These are phyloP conservation scores for Drosophila merina DNA, from an alignment of 2,888 invertebrate genomes.

Conservation along the genomic window DNA sequence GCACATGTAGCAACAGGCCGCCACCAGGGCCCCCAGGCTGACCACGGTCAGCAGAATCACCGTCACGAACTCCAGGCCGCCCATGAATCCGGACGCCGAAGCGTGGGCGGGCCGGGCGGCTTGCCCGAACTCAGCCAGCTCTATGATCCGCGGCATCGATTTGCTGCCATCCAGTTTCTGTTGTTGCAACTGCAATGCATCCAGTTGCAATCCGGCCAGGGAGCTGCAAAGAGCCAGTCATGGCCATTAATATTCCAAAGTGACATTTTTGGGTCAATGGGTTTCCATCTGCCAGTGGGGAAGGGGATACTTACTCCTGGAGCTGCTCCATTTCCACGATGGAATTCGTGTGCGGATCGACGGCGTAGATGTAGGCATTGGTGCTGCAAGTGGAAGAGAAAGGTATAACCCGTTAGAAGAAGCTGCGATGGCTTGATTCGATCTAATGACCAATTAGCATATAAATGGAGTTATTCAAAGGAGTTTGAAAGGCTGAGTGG, in stretches of 20 bases:
- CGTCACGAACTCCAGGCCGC: constrained; percentile 91
- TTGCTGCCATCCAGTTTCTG: constrained; percentile 75
- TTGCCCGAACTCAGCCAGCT: constrained; percentile 84
- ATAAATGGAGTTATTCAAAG: neutral
- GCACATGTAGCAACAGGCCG: constrained; percentile 91
- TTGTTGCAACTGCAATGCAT: constrained; percentile 68
- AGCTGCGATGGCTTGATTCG: neutral
- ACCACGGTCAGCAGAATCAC: constrained; percentile 92
- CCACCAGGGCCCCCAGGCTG: constrained; percentile 91
- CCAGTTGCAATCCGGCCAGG: constrained; percentile 83
- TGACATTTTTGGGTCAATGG: constrained; percentile 33
- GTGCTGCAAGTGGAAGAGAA: constrained; percentile 86
- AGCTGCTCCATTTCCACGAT: constrained; percentile 92
- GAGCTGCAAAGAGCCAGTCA: constrained; percentile 84
- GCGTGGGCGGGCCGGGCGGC: constrained; percentile 82
- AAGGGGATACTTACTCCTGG: constrained; percentile 86
- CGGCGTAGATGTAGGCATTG: constrained; percentile 93
- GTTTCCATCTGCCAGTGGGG: neutral
- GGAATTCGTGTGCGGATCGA: constrained; percentile 91
- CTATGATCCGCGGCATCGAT: constrained; percentile 88
- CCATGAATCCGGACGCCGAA: constrained; percentile 83
- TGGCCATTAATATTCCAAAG: constrained; percentile 14
- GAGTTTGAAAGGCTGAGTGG: no score
- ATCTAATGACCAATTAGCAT: constrained; percentile 10
- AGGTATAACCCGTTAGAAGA: constrained; percentile 21